phyloP scores from a whole-genome alignment of 2,797 vertebrate species.

The Anniella stebbinsi region DNA sequence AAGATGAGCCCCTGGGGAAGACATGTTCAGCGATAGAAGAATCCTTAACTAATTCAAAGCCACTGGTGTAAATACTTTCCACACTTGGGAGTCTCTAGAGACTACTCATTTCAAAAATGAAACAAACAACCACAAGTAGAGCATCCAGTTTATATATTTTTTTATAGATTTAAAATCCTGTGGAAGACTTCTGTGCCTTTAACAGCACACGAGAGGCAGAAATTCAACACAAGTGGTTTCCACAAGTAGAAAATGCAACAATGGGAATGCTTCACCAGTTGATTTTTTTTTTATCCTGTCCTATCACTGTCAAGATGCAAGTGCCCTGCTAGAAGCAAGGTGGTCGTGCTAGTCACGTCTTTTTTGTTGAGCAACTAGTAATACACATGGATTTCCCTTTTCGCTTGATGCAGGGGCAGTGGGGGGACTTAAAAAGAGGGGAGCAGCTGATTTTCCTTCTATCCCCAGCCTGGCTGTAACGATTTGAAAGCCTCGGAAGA shows the following conservation, averaged over 20 bases:
- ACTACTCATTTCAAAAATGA: slow-evolving; percentile 8
- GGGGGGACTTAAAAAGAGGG: not conserved
- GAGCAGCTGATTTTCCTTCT: not conserved
- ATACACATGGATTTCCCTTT: not conserved
- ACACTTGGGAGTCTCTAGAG: not conserved
- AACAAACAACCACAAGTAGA: not conserved
- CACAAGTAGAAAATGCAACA: not conserved
- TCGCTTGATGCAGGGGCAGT: not conserved
- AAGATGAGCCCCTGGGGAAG: no score
- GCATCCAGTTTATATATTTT: not conserved
- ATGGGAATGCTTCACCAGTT: not conserved
- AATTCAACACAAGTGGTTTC: not conserved
- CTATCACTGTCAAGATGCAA: not conserved
- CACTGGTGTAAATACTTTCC: not conserved
- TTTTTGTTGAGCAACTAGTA: not conserved
- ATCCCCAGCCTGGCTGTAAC: not conserved
- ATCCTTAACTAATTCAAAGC: not conserved
- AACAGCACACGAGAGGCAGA: not conserved
- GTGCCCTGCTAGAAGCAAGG: not conserved
- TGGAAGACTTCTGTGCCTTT: not conserved
- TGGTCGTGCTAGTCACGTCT: not conserved
- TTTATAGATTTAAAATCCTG: not conserved
- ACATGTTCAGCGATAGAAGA: not conserved
- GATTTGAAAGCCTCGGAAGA: slow-evolving; percentile 5
- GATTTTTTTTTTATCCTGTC: not conserved